phyloP scores from a whole-genome alignment of 1,140 invertebrate genomes.

The Sitophilus oryzae region DNA sequence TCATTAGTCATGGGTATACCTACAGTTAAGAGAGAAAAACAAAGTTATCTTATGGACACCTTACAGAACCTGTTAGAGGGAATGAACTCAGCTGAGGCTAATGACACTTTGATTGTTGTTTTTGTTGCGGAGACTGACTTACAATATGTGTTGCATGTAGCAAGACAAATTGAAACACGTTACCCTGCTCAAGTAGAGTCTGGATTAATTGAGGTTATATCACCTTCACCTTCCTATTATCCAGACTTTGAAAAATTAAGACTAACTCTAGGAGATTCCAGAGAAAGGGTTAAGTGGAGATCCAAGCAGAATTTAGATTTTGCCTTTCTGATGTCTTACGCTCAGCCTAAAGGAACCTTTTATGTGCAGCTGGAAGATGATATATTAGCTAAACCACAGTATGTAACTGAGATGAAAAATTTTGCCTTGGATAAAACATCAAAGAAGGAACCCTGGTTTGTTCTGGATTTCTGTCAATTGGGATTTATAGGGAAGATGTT shows the following conservation, averaged over 20 bases:
- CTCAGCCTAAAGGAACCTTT: constrained; percentile 69
- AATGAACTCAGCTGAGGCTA: constrained; percentile 69
- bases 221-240: constrained; percentile 81
- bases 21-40: constrained; percentile 82
- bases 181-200: constrained; percentile 64
- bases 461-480: constrained; percentile 90
- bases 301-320: constrained; percentile 97
- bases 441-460: constrained; percentile 75
- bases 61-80: constrained; percentile 80
- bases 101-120: constrained; percentile 81
- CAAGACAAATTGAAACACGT: constrained; percentile 69
- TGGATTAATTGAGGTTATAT: constrained; percentile 85
- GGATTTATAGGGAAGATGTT: constrained; percentile 96
- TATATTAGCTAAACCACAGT: constrained; percentile 82
- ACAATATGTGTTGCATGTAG: constrained; percentile 63
- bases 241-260: constrained; percentile 75
- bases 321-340: constrained; percentile 94
- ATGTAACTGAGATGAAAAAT: constrained; percentile 81
- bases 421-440: constrained; percentile 77
- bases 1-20: constrained; percentile 81
- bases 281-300: constrained; percentile 86
- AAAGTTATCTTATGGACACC: constrained; percentile 83
- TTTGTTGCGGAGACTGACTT: constrained; percentile 82
- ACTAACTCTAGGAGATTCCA: constrained; percentile 79
- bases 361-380: constrained; percentile 94